A percentile compares a stretch with the other conserved stretches of the same genome.
Evolutionary conservation across 2,113 vertebrate species (phyloP).

Genomic region (Corynorhinus townsendii): DNA sequence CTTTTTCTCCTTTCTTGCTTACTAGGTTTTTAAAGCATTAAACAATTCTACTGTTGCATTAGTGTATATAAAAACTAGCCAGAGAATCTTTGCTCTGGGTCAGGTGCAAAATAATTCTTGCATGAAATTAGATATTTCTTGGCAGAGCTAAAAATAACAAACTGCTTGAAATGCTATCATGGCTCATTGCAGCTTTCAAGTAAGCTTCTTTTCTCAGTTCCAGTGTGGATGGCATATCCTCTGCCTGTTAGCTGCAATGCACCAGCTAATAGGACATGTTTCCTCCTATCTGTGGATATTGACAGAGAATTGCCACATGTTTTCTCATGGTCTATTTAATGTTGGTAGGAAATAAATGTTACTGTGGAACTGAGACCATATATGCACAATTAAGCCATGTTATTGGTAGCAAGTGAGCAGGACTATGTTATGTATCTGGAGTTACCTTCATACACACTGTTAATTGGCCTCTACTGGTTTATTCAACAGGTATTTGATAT

Average conservation of each 20-base stretch:
- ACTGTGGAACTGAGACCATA: not conserved
- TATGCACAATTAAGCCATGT: not conserved
- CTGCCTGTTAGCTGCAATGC: not conserved
- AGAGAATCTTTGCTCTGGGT: slow-evolving; percentile 6
- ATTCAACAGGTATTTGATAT: not conserved
- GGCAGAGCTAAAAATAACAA: slow-evolving; percentile 44
- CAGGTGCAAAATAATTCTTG: slow-evolving; percentile 18
- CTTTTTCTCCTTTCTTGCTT: slow-evolving; percentile 8
- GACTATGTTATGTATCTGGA: not conserved
- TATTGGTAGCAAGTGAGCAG: not conserved
- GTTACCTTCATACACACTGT: not conserved
- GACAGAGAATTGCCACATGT: not conserved
- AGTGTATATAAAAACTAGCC: not conserved
- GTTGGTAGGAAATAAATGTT: not conserved
- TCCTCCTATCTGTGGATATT: not conserved
- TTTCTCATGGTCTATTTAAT: not conserved
- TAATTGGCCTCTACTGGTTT: not conserved
- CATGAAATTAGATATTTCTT: slow-evolving; percentile 63
- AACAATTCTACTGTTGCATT: not conserved
- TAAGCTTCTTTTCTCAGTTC: not conserved
- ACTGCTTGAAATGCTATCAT: not conserved
- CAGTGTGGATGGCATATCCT: not conserved
- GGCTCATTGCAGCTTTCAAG: not conserved
- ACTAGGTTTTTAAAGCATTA: slow-evolving; percentile 14
- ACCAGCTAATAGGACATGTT: not conserved